Percentiles rank a stretch among this genome's conserved stretches.
Conservation (phyloP, 2,113 vertebrate genomes). For the Anseranas semipalmata region DNA sequence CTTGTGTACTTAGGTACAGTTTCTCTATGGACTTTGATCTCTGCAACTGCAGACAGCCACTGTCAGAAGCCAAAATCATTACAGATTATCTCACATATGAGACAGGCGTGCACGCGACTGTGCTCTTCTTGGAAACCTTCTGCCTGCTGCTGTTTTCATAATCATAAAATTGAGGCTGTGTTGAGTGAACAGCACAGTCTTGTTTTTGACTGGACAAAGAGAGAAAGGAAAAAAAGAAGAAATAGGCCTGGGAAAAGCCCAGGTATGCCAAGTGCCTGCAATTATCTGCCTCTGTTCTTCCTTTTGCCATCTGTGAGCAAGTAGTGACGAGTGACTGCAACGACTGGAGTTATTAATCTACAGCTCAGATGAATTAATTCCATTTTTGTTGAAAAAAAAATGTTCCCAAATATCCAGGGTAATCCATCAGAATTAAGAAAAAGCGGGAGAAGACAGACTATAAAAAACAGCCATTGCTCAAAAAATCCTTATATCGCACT, state of each 20-base stretch:
- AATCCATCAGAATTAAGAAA: not conserved
- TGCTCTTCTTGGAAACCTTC: slow-evolving; percentile 31
- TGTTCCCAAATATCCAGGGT: not conserved
- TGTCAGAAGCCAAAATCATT: slow-evolving; percentile 44
- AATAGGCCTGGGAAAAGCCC: slow-evolving; percentile 30
- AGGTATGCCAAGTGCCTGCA: slow-evolving; percentile 19
- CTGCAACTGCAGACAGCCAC: slow-evolving; percentile 19
- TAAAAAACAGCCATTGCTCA: not conserved
- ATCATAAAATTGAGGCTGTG: not conserved
- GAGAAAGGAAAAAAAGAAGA: slow-evolving; percentile 14
- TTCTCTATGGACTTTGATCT: slow-evolving; percentile 45
- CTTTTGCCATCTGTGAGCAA: slow-evolving; percentile 25
- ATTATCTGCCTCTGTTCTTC: slow-evolving; percentile 31
- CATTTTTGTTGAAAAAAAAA: slow-evolving; percentile 13
- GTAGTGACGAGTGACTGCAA: slow-evolving; percentile 10
- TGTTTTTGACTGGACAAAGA: slow-evolving; percentile 8
- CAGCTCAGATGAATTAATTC: not conserved
- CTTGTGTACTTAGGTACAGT: not conserved
- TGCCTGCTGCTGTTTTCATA: slow-evolving; percentile 4
- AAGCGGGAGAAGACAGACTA: not conserved
- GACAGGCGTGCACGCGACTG: not conserved
- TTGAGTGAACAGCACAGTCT: slow-evolving; percentile 1
- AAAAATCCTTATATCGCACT: not conserved
- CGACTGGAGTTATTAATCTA: not conserved
- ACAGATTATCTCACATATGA: not conserved